A percentile compares a stretch with the other conserved stretches of the same genome.
Conservation (phyloP, 2,797 vertebrate genomes). For the Alca torda region DNA sequence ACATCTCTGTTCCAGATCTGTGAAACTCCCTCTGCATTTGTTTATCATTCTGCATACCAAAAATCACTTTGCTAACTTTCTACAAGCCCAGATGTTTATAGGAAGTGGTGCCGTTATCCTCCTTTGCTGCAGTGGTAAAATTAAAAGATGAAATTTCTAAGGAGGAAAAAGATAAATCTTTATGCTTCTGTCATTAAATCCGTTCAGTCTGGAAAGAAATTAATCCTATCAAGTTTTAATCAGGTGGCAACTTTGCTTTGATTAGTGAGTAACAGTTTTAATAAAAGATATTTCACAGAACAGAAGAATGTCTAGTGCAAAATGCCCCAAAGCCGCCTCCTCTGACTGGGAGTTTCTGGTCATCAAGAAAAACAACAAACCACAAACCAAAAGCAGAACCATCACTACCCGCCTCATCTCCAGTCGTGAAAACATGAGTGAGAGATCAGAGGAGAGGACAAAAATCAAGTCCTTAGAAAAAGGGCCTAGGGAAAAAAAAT, state of each 20-base stretch:
- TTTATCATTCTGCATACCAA: not conserved
- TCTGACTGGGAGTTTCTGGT: not conserved
- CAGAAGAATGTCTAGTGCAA: not conserved
- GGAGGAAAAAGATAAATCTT: constrained; percentile 58
- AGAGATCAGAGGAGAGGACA: not conserved
- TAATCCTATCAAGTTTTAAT: constrained; percentile 57
- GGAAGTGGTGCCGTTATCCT: not conserved
- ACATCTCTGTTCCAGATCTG: not conserved
- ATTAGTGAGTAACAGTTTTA: constrained; percentile 39
- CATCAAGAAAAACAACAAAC: not conserved
- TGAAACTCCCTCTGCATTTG: not conserved
- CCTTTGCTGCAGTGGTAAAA: not conserved
- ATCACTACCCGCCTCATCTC: not conserved
- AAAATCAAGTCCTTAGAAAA: not conserved
- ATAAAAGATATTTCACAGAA: constrained; percentile 38
- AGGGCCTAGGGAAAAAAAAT: not conserved
- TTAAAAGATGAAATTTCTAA: not conserved
- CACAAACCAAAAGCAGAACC: not conserved
- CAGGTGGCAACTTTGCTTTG: constrained; percentile 37
- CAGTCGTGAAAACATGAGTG: not conserved
- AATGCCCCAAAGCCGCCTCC: not conserved
- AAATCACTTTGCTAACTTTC: not conserved
- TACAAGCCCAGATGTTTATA: not conserved
- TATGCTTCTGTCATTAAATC: not conserved
- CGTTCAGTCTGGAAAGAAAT: constrained; percentile 19